Conservation (phyloP, 2,797 vertebrate species). For the Myotis planiceps region DNA sequence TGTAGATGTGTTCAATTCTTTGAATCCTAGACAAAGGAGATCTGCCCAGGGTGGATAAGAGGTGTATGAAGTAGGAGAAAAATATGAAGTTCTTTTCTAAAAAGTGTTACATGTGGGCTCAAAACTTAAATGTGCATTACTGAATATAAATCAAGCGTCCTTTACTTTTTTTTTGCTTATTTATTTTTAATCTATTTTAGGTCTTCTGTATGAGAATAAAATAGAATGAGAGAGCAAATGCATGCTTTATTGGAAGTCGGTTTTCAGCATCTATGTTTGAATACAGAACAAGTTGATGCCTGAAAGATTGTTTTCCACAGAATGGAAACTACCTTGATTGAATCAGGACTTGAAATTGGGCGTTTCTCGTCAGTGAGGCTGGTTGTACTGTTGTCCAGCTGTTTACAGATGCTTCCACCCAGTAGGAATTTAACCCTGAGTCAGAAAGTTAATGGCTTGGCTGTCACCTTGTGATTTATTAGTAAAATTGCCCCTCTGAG, state of each 20-base stretch:
- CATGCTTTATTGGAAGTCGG: background rate
- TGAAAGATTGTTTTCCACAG: background rate
- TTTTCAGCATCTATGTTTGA: background rate
- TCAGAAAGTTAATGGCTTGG: constrained; percentile 58
- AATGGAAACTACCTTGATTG: background rate
- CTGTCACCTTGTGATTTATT: constrained; percentile 64
- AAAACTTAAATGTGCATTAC: background rate
- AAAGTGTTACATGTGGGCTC: background rate
- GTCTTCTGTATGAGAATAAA: background rate
- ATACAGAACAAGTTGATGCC: background rate
- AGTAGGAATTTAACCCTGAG: background rate
- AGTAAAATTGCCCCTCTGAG: constrained; percentile 55
- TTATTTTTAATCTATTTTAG: constrained; percentile 1
- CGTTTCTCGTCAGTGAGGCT: background rate
- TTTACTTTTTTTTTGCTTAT: background rate
- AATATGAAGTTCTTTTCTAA: background rate
- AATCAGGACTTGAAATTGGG: background rate
- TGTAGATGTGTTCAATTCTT: background rate
- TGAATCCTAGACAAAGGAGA: background rate
- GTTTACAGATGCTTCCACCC: constrained; percentile 24
- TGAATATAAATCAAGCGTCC: background rate
- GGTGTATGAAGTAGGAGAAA: background rate
- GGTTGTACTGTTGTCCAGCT: background rate
- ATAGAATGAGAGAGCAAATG: background rate
- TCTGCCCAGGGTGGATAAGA: background rate